Base-by-base conservation (phyloP, 1,140 invertebrate species). In the Propsilocerus akamusi region DNA sequence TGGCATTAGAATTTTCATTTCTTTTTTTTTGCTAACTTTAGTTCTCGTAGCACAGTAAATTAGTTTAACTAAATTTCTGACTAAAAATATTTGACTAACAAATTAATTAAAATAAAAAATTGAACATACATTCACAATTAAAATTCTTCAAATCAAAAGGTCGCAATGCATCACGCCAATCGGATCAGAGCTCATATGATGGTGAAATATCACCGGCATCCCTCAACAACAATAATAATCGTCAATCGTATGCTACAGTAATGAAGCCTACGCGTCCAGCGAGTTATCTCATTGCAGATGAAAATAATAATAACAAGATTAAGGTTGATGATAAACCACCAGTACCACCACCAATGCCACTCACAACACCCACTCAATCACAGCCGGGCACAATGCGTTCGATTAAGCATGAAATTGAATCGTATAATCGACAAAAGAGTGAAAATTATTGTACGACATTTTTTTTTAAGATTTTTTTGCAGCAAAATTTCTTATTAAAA, bases 341-440 rank as follows among this genome's bases (percentile, higher is more conserved):
- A 1, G 25, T 59, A 11, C 61, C 63, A 28, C 63, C 59, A 5
- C 64, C 66, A 20, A 59, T 62, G 55, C 60, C 63, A 0, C 58
- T 57, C 48, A 50, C 55, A 17, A 46, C 53, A 25, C 53, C 58
- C 14, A 57, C 53, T 5, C 60, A 64, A 2, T 65, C 62, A 7
- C 60, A 65, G n/a, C 57, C 60, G 8, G 48, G 53, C 20, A 61
- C 60, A 6, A 57, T 60, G 23, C 59, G 51, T 28, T 55, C 57
- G 48, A 52, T 60, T 5, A 59, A 61, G 23, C 54, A 57, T 8
- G 52, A 59, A 49, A 53, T 63, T 60, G 50, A 58, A 7, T 41
- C 28, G 14, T 30, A 30, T 41, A 7, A 41, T 6, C 14, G 34
- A 20, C 34, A 41, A 20, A 5, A 17, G 14, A 17, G n/a, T 6